Conservation (phyloP, 2,888 invertebrate species). For the Nowickia ferox region DNA sequence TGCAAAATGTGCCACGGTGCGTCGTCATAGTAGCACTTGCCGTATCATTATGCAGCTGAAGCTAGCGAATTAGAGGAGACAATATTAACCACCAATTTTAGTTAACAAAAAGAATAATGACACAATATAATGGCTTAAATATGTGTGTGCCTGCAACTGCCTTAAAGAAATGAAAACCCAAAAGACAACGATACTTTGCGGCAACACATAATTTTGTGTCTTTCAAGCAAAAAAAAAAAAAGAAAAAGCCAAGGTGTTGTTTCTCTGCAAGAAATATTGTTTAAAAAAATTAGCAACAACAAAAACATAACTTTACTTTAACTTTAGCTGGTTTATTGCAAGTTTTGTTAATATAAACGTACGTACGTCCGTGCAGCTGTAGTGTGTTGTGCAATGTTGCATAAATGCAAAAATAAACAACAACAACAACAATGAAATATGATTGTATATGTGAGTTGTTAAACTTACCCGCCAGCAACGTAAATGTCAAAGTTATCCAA, state of each 20-base stretch:
- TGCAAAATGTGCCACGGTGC: not conserved
- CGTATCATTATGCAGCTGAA: slow-evolving; percentile 41
- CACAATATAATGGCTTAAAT: slow-evolving; percentile 70
- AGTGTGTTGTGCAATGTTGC: slow-evolving; percentile 32
- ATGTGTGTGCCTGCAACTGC: not conserved
- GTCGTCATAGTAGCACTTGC: not conserved
- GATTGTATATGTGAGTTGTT: slow-evolving; percentile 55
- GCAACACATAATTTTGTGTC: slow-evolving; percentile 27
- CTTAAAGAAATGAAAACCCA: slow-evolving; percentile 10
- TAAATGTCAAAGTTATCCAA: slow-evolving; percentile 74
- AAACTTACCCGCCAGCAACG: slow-evolving; percentile 73
- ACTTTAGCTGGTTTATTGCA: slow-evolving; percentile 35
- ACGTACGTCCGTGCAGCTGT: slow-evolving; percentile 15
- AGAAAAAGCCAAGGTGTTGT: slow-evolving; percentile 64
- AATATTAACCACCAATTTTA: slow-evolving; percentile 57
- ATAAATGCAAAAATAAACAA: slow-evolving; percentile 37
- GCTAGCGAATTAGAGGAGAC: slow-evolving; percentile 38
- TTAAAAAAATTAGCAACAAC: slow-evolving; percentile 38
- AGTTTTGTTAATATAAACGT: slow-evolving; percentile 41
- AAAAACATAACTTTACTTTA: slow-evolving; percentile 40
- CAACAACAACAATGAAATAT: not conserved
- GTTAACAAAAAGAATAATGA: slow-evolving; percentile 69
- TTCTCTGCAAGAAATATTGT: slow-evolving; percentile 43
- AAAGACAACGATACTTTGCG: slow-evolving; percentile 18
- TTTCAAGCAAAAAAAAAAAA: not conserved